Percentiles rank a stretch among this genome's conserved stretches.
phyloP scores from a whole-genome alignment of 2,888 invertebrate species.

The Aleiodes alternator region DNA sequence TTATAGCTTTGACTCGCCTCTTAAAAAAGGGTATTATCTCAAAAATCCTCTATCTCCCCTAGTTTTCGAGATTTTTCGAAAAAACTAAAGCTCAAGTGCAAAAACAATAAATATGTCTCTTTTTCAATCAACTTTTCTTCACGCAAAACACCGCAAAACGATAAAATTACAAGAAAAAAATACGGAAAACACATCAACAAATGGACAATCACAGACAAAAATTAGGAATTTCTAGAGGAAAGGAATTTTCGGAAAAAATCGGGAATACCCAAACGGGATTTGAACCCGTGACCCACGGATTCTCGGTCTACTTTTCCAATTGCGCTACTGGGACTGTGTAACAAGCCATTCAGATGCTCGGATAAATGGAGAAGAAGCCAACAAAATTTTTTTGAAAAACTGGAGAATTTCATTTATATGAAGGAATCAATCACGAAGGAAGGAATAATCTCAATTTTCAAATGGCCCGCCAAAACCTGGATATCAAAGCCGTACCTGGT shows the following conservation, averaged over 20 bases:
- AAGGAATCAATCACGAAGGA: neutral
- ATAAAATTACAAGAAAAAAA: slow-evolving; percentile 19
- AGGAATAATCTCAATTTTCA: slow-evolving; percentile 3
- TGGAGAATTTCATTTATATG: neutral
- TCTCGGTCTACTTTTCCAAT: too few relatives aligned
- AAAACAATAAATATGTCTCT: neutral
- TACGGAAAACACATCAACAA: neutral
- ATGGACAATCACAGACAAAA: neutral
- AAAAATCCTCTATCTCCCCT: too few relatives aligned
- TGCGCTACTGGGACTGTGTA: too few relatives aligned
- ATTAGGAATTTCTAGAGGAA: too few relatives aligned
- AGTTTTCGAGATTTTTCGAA: too few relatives aligned
- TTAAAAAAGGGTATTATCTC: too few relatives aligned
- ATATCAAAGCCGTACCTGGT: slow-evolving; percentile 61
- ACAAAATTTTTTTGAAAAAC: slow-evolving; percentile 12
- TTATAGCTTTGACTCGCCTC: too few relatives aligned
- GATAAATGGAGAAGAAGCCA: slow-evolving; percentile 15
- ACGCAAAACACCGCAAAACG: slow-evolving; percentile 65
- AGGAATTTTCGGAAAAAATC: too few relatives aligned
- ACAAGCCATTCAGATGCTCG: neutral
- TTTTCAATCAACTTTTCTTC: slow-evolving; percentile 69
- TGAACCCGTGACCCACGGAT: too few relatives aligned
- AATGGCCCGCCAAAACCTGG: slow-evolving; percentile 28
- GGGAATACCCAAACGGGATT: too few relatives aligned
- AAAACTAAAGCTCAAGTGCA: too few relatives aligned